Conservation (phyloP, 2,888 invertebrate genomes). For the Micoletzkya japonica region DNA sequence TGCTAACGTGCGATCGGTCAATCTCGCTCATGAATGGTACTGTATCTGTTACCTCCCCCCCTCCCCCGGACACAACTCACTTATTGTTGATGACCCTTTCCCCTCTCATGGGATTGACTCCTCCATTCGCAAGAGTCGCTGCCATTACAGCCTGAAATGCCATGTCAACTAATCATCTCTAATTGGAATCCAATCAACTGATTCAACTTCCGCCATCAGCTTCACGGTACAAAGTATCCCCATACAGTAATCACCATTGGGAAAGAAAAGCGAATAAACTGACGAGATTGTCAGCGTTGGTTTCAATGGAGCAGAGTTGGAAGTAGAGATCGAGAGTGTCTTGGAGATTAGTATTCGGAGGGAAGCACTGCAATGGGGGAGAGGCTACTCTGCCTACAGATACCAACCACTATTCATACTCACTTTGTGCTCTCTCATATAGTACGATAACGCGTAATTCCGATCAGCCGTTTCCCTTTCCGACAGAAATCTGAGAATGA, state of each 20-base stretch:
- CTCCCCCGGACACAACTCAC: constrained; percentile 74
- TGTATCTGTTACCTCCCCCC: too few species aligned
- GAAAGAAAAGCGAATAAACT: not conserved
- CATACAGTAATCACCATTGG: not conserved
- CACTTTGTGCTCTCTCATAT: constrained; percentile 80
- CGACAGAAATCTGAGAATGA: constrained; percentile 65
- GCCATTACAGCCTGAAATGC: constrained; percentile 76
- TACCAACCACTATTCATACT: not conserved
- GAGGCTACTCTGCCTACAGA: not conserved
- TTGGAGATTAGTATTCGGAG: constrained; percentile 47
- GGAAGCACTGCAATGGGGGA: constrained; percentile 45
- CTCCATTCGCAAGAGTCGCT: constrained; percentile 92
- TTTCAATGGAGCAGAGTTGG: constrained; percentile 93
- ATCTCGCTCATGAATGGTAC: too few species aligned
- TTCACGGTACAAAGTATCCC: too few species aligned
- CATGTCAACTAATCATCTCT: not conserved
- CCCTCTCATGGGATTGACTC: constrained; percentile 66
- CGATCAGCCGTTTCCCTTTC: constrained; percentile 95
- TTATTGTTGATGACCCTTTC: constrained; percentile 74
- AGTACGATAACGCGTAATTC: constrained; percentile 95
- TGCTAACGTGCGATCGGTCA: too few species aligned
- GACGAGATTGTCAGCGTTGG: constrained; percentile 86
- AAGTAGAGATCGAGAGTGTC: constrained; percentile 67
- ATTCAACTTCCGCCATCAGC: too few species aligned
- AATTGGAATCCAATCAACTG: not conserved